Evolutionary conservation across 1,140 invertebrate species (phyloP).

Genomic region (Hyphantria cunea): DNA sequence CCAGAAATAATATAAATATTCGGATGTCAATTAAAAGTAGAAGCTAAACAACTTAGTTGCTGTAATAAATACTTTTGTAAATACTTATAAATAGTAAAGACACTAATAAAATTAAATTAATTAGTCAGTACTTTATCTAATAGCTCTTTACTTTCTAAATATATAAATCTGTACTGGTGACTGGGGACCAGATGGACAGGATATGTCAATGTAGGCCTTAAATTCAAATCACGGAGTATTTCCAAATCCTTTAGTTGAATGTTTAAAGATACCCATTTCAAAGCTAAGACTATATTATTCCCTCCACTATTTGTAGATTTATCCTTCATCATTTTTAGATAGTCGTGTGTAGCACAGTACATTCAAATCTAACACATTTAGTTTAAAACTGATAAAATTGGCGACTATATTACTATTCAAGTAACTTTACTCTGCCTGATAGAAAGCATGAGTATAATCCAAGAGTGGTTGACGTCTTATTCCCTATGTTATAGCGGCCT

Average conservation of each 20-base stretch:
- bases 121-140: slow-evolving; percentile 17
- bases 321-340: slow-evolving; percentile 44
- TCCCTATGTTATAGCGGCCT: too few relatives aligned
- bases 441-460: too few relatives aligned
- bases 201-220: slow-evolving; percentile 48
- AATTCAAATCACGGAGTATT: slow-evolving; percentile 42
- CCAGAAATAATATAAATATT: slow-evolving; percentile 2
- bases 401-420: too few relatives aligned
- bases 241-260: slow-evolving; percentile 29
- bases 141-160: slow-evolving; percentile 24
- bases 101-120: slow-evolving; percentile 15
- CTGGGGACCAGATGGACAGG: slow-evolving; percentile 62
- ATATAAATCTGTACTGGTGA: slow-evolving; percentile 56
- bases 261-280: slow-evolving; percentile 46
- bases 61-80: slow-evolving; percentile 16
- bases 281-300: slow-evolving; percentile 69
- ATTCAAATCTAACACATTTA: not conserved
- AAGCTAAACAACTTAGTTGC: not conserved
- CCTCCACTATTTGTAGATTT: slow-evolving; percentile 72
- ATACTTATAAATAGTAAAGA: slow-evolving; percentile 17
- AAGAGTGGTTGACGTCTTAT: too few relatives aligned
- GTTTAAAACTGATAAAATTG: too few relatives aligned
- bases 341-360: slow-evolving; percentile 35
- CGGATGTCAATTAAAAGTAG: slow-evolving; percentile 13
- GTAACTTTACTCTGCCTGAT: too few relatives aligned